Conservation (phyloP, 2,888 invertebrate genomes). For the Halocaridina rubra region DNA sequence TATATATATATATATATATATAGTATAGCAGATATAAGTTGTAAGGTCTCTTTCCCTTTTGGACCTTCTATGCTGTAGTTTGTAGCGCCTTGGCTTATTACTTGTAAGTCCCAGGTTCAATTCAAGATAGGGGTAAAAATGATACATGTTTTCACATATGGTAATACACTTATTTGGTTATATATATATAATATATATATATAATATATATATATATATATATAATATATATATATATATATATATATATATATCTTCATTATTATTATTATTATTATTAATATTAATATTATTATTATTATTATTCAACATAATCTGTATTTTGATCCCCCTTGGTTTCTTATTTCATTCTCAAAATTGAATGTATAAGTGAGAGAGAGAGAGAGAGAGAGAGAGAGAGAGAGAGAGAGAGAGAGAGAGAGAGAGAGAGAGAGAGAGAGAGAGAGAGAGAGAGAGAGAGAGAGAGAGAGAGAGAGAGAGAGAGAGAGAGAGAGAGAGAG, state of each 20-base stretch:
- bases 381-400: not conserved
- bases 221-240: no score
- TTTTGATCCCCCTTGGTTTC: no score
- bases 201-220: no score
- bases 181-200: no score
- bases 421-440: constrained; percentile 2
- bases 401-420: constrained; percentile 12
- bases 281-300: no score
- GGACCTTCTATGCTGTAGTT: not conserved
- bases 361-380: not conserved
- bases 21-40: not conserved
- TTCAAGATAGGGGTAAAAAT: no score
- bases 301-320: no score
- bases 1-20: not conserved
- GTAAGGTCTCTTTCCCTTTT: not conserved
- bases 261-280: no score
- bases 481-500: constrained; percentile 21
- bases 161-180: no score
- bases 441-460: constrained; percentile 4
- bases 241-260: no score
- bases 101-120: not conserved
- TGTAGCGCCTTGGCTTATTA: not conserved
- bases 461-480: not conserved
- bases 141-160: no score
- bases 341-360: no score